Evolutionary conservation across 2,888 invertebrate species (phyloP), one percentile per base, ranked within the genome.

Genomic region (Hypsopygia costalis): DNA sequence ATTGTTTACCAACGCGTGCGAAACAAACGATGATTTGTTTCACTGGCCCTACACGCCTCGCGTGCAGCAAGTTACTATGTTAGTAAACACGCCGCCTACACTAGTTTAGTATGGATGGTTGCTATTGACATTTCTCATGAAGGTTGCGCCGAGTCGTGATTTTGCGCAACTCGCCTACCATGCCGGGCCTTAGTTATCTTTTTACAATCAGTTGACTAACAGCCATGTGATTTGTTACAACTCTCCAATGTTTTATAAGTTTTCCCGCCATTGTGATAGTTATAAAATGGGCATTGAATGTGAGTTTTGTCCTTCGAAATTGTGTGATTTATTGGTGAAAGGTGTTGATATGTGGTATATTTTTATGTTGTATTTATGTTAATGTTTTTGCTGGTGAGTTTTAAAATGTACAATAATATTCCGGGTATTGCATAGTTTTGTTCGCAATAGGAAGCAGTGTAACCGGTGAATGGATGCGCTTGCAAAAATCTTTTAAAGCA

Each of bases 71-170:
- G 49, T 51, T 51, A 60, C 55, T 54, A 56, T 66, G 68, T 67
- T 71, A 59, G 63, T 66, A 65, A 67, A 68, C 62, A 71, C 41
- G 52, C 63, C 61, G 64, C 69, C 69, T 59, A 69, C 69, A 55
- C 44, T 32, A 41, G 46, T 40, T 51, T 41, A 47, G 41, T 58
- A 61, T 63, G 71, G 69, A 70, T 69, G 75, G 69, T 68, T 65
- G 75, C 74, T 85, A 83, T 87, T 86, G 86, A 86, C 87, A 86
- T 87, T 86, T 80, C 75, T 69, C 67, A 67, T 70, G 83, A 87
- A 86, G 86, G 86, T 76, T 80, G 75, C 70, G 58, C 52, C 46
- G 52, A 63, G 80, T 83, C 82, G 83, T 83, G 83, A 80, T 85
- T 86, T 85, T 83, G 86, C 81, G 83, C 81, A 83, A 86, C 75